phyloP scores from a whole-genome alignment of 1,140 invertebrate genomes.

The Leptinotarsa lineolata region DNA sequence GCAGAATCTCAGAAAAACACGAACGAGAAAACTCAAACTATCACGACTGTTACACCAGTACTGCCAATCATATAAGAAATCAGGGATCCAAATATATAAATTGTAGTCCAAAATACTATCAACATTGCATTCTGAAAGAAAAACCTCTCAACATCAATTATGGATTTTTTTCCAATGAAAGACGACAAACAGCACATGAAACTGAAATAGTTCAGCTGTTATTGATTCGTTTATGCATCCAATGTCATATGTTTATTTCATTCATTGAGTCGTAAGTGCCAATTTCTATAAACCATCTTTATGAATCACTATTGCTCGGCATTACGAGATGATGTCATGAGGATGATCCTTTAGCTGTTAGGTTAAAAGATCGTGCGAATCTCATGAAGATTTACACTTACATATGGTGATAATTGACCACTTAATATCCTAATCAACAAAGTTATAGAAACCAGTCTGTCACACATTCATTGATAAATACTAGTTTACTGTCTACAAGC shows the following conservation, averaged over 20 bases:
- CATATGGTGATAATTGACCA: slow-evolving; percentile 43
- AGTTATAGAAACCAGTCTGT: slow-evolving; percentile 35
- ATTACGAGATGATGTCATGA: slow-evolving; percentile 43
- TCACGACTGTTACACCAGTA: too few relatives aligned
- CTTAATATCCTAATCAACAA: slow-evolving; percentile 38
- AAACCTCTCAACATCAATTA: neutral
- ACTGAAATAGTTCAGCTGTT: neutral
- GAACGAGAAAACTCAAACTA: too few relatives aligned
- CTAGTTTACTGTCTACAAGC: neutral
- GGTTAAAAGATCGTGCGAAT: slow-evolving; percentile 48
- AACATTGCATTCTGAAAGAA: neutral
- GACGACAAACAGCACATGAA: too few relatives aligned
- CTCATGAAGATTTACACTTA: slow-evolving; percentile 43
- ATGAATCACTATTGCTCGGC: slow-evolving; percentile 44
- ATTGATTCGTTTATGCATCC: slow-evolving; percentile 20
- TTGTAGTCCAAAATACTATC: too few relatives aligned
- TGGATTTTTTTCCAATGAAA: neutral
- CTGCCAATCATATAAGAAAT: too few relatives aligned
- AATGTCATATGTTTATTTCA: neutral
- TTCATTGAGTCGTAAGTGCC: slow-evolving; percentile 36
- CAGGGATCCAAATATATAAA: too few relatives aligned
- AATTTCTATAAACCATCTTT: slow-evolving; percentile 34
- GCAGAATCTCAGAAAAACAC: too few relatives aligned
- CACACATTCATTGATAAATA: slow-evolving; percentile 33
- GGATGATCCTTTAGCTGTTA: slow-evolving; percentile 40